phyloP scores from a whole-genome alignment of 2,113 vertebrate genomes.

The Octodon degus region DNA sequence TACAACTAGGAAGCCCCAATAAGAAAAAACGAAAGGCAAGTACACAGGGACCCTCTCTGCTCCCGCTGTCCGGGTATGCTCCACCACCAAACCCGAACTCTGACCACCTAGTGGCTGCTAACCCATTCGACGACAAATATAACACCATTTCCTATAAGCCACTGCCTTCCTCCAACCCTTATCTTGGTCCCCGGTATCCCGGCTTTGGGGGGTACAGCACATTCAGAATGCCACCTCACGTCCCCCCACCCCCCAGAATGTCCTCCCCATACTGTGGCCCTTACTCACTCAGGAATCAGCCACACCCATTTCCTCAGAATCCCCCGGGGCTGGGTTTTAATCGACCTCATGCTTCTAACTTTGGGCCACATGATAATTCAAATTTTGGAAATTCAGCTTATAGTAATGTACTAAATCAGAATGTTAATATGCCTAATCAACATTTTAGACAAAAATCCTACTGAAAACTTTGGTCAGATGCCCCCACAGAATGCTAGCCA shows the following conservation, averaged over 20 bases:
- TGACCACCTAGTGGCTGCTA: slow-evolving; percentile 92
- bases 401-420: slow-evolving; percentile 81
- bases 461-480: slow-evolving; percentile 86
- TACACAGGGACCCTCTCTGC: slow-evolving; percentile 87
- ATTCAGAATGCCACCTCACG: slow-evolving; percentile 90
- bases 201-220: slow-evolving; percentile 87
- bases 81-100: slow-evolving; percentile 91
- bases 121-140: slow-evolving; percentile 93
- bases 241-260: slow-evolving; percentile 87
- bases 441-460: slow-evolving; percentile 87
- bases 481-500: slow-evolving; percentile 83
- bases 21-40: slow-evolving; percentile 92
- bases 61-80: slow-evolving; percentile 91
- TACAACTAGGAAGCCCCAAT: slow-evolving; percentile 90
- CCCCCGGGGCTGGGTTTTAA: slow-evolving; percentile 87
- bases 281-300: slow-evolving; percentile 89
- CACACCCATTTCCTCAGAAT: slow-evolving; percentile 88
- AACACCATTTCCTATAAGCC: slow-evolving; percentile 88
- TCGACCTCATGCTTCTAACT: slow-evolving; percentile 87
- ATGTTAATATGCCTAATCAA: slow-evolving; percentile 86
- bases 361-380: slow-evolving; percentile 86
- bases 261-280: slow-evolving; percentile 86
- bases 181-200: slow-evolving; percentile 87
- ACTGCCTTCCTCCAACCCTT: slow-evolving; percentile 84
- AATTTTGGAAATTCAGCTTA: slow-evolving; percentile 85